A percentile compares a stretch with the other conserved stretches of the same genome.
Evolutionary conservation across 2,888 invertebrate genomes (phyloP).

Genomic region (Galeopsomyia nigrocyanea): DNA sequence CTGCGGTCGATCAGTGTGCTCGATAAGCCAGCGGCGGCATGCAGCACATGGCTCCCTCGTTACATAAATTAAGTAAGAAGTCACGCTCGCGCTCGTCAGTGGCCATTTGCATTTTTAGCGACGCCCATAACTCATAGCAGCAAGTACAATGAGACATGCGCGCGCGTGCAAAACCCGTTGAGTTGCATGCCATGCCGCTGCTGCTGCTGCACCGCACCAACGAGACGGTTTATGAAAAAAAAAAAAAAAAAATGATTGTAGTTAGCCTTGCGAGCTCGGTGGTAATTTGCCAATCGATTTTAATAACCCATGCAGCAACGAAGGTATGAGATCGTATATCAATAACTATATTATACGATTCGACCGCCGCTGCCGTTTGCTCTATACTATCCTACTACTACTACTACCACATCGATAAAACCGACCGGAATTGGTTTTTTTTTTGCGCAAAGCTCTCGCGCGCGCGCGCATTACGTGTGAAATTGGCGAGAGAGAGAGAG

Average conservation of each 20-base stretch:
- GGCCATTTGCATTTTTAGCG: constrained; percentile 45
- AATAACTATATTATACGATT: constrained; percentile 45
- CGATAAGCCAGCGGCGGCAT: constrained; percentile 33
- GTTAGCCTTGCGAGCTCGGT: constrained; percentile 38
- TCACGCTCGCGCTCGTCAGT: constrained; percentile 26
- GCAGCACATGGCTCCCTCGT: constrained; percentile 26
- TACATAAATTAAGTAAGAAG: constrained; percentile 48
- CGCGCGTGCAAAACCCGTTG: constrained; percentile 17
- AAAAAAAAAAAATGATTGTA: constrained; percentile 42
- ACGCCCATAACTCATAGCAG: constrained; percentile 46
- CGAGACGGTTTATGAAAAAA: constrained; percentile 9
- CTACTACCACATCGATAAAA: constrained; percentile 33
- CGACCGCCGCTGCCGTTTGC: neutral
- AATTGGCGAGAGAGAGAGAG: neutral
- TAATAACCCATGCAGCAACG: constrained; percentile 33
- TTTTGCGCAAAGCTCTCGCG: constrained; percentile 27
- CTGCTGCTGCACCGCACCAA: constrained; percentile 6
- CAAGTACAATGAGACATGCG: constrained; percentile 34
- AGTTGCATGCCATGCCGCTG: constrained; percentile 1
- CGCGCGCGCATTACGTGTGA: neutral
- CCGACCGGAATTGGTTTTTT: constrained; percentile 11
- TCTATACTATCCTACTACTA: no score
- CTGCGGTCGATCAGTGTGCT: constrained; percentile 29
- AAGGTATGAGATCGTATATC: constrained; percentile 41
- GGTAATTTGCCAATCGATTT: constrained; percentile 47